phyloP scores from a whole-genome alignment of 2,797 vertebrate species.

The Chelmon rostratus region DNA sequence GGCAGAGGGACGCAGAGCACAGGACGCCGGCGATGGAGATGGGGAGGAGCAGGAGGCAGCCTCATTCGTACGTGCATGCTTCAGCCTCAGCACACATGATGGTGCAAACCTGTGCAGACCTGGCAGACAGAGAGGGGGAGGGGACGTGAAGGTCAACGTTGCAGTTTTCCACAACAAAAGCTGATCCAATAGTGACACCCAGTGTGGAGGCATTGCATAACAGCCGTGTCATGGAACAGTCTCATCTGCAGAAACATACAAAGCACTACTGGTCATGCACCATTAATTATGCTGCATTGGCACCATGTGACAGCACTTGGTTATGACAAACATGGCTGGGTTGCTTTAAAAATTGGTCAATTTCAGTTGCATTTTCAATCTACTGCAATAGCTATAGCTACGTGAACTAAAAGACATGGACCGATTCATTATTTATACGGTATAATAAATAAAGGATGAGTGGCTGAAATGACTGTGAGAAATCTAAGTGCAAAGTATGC shows the following conservation, averaged over 20 bases:
- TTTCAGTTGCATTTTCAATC: neutral
- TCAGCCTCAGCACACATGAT: constrained; percentile 70
- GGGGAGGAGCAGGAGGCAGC: constrained; percentile 58
- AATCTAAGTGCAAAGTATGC: too few species aligned
- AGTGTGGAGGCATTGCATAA: constrained; percentile 52
- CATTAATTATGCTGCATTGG: constrained; percentile 57
- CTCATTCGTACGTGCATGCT: constrained; percentile 68
- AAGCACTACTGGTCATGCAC: neutral
- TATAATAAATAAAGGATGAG: too few species aligned
- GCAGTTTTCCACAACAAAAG: constrained; percentile 28
- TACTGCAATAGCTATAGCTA: neutral
- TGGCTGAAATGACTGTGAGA: too few species aligned
- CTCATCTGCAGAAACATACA: neutral
- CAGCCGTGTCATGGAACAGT: constrained; percentile 51
- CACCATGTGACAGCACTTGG: constrained; percentile 49
- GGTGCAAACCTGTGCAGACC: constrained; percentile 73
- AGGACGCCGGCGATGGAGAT: constrained; percentile 52
- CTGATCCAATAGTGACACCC: constrained; percentile 70
- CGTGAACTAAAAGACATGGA: too few species aligned
- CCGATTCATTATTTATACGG: too few species aligned
- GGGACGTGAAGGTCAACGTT: constrained; percentile 67
- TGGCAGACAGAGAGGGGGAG: constrained; percentile 60
- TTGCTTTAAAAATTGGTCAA: too few species aligned
- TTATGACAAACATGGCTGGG: constrained; percentile 28
- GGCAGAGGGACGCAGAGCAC: constrained; percentile 35